Base-by-base conservation (phyloP, 2,888 invertebrate genomes). In the Liopterus haemorrhoidalis region DNA sequence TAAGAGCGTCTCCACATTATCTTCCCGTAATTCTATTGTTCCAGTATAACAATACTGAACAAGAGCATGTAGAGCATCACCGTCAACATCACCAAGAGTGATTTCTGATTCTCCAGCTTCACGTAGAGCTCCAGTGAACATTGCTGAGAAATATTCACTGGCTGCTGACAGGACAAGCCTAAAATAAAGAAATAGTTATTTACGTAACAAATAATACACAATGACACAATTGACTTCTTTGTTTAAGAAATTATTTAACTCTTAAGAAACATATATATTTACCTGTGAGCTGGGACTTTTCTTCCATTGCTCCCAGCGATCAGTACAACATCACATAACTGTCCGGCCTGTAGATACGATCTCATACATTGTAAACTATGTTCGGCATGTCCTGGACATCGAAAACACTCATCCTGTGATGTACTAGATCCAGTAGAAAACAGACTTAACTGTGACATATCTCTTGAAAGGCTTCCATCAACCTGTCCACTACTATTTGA, bases 11-110 rank as follows among this genome's bases (percentile, higher is more conserved):
- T 95, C 94, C 6, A 94, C 92, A 48, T 85, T 90, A 57, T 94
- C 93, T 70, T 93, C 93, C 57, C 84, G 77, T 57, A 94, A 73
- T 65, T 93, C 90, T 53, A 77, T 76, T 55, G 72, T 73, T 73
- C 91, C 93, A 50, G 92, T 89, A 62, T 95, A 95, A 69, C 92
- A 92, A 67, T 92, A 95, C 62, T 85, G 81, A 19, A 95, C 82
- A 41, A 95, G 76, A 39, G 84, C 76, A 67, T 84, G 81, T 40
- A 95, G 74, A 21, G 92, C 88, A 63, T 90, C 87, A 15, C 90
- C 81, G 61, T 90, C 87, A 28, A 95, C 84, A 60, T 85, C 82
- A 53, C 85, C 83, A 55, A 95, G 71, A 47, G 83, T 85, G 24
- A 95, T 81, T 71, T 92, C 91, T 51, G 80, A 76, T 66, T 89